Evolutionary conservation across 2,888 invertebrate genomes (phyloP).

Genomic region (Ischnura elegans): DNA sequence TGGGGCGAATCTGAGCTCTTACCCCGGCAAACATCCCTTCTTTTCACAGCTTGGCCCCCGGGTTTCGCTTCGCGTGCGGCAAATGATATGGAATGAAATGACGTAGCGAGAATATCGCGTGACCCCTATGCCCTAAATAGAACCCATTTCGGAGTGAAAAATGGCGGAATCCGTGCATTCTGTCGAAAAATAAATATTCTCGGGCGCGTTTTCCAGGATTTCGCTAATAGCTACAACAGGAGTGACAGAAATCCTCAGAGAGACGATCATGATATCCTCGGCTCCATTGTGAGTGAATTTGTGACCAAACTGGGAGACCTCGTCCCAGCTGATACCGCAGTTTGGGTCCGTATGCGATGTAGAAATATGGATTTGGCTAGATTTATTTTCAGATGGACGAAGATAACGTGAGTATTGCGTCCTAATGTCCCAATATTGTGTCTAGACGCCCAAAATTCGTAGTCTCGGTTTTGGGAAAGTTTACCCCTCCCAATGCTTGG

Average conservation of each 20-base stretch:
- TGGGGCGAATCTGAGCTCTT: not conserved
- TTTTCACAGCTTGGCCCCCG: not conserved
- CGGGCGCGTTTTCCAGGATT: not conserved
- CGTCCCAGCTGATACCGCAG: too few relatives aligned
- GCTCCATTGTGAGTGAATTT: not conserved
- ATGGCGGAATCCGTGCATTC: not conserved
- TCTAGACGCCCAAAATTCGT: too few relatives aligned
- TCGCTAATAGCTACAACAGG: not conserved
- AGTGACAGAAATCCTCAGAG: too few relatives aligned
- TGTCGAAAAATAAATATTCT: not conserved
- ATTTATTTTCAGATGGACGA: too few relatives aligned
- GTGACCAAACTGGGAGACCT: too few relatives aligned
- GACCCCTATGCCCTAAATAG: not conserved
- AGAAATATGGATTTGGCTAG: too few relatives aligned
- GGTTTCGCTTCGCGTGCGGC: conserved; percentile 1
- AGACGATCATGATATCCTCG: not conserved
- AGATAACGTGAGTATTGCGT: too few relatives aligned
- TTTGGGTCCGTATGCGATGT: too few relatives aligned
- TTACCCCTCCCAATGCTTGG: too few relatives aligned
- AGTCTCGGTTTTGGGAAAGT: too few relatives aligned
- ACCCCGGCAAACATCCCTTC: not conserved
- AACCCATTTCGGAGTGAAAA: not conserved
- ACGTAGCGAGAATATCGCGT: not conserved
- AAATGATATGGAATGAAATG: not conserved
- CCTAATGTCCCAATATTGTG: too few relatives aligned